Base-by-base conservation (phyloP, 1,140 invertebrate genomes). In the Pogonomyrmex barbatus region DNA sequence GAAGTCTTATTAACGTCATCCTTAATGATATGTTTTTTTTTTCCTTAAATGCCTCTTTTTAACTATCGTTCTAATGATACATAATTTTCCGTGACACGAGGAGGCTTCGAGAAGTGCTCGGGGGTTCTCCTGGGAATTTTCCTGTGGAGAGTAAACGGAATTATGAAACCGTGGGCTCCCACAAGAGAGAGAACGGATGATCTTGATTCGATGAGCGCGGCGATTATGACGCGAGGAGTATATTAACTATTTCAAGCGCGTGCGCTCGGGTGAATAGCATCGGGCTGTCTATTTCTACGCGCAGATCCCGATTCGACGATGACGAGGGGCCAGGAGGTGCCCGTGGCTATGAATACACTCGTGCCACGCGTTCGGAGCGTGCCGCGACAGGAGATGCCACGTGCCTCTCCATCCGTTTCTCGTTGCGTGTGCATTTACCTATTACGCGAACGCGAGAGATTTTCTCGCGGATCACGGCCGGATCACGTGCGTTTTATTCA, bases 351-450 rank as follows among this genome's bases (percentile, higher is more conserved):
- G 78, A 62, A 62, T 71, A 62, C 62, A 63, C 39, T 85, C 36
- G 56, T 50, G 24, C 39, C 77, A 88, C 87, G 85, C 87, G 85
- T 45, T n/a, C 71, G 47, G 70, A 83, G 71, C 87, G 87, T 88
- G 87, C 54, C 47, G 42, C 85, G 56, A 58, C 63, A 68, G 39
- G 45, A 39, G 14, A 12, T 10, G 5, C 54, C 87, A 88, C 85
- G 87, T 83, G 85, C 50, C 76, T 47, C 68, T 56, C 42, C 36
- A 56, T 45, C 79, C 39, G 54, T 24, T 24, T 73, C 77, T 50
- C 70, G 42, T 77, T 87, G 62, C 70, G 30, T 45, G 76, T 45
- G 45, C 45, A 33, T 36, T 60, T 68, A 83, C 54, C 54, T 60
- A 83, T 45, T 83, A 50, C 42, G 30, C 78, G 36, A 36, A 42